phyloP scores from a whole-genome alignment of 2,888 invertebrate species.

The Rhingia rostrata region DNA sequence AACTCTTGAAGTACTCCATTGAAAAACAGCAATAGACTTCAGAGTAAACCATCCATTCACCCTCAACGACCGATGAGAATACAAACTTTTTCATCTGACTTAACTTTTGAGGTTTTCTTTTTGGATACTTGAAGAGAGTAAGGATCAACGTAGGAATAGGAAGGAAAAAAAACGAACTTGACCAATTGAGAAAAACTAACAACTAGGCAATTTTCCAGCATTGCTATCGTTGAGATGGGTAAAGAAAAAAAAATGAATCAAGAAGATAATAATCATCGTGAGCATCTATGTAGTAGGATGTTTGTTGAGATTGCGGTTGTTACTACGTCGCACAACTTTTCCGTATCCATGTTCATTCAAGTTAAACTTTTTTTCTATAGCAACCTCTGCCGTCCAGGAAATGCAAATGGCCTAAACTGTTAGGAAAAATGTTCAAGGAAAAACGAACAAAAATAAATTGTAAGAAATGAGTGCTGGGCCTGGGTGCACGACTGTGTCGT shows the following conservation, averaged over 20 bases:
- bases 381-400: conserved; percentile 15
- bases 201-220: conserved; percentile 57
- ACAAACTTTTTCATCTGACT: conserved; percentile 70
- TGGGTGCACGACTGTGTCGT: too few species aligned
- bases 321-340: conserved; percentile 68
- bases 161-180: conserved; percentile 35
- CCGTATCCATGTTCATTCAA: conserved; percentile 61
- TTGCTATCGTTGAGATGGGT: background rate
- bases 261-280: conserved; percentile 63
- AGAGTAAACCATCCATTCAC: conserved; percentile 6
- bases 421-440: conserved; percentile 37
- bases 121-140: conserved; percentile 29
- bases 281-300: conserved; percentile 64
- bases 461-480: background rate
- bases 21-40: conserved; percentile 42
- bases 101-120: conserved; percentile 65
- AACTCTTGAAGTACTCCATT: conserved; percentile 52
- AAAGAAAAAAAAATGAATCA: conserved; percentile 8
- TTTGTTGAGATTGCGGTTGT: conserved; percentile 72
- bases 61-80: conserved; percentile 43
- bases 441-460: conserved; percentile 22
- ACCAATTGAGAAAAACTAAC: conserved; percentile 67
- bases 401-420: conserved; percentile 71
- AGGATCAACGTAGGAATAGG: conserved; percentile 10
- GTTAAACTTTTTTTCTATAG: conserved; percentile 48